Conservation (phyloP, 2,113 vertebrate species). For the Himantopus leucocephalus region DNA sequence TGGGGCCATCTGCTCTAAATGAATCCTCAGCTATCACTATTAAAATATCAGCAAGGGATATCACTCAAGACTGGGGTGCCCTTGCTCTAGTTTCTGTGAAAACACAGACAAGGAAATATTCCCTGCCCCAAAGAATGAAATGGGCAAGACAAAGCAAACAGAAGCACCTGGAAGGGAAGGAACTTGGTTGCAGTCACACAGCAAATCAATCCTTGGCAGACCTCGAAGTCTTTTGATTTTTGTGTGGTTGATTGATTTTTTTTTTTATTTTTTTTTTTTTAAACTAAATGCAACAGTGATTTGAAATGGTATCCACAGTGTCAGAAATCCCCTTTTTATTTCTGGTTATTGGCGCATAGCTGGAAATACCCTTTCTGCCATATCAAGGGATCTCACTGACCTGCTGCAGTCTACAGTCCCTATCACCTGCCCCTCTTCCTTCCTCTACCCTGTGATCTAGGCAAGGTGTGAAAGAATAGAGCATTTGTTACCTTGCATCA, state of each 20-base stretch:
- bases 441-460: background rate
- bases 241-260: background rate
- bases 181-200: background rate
- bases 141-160: background rate
- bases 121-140: background rate
- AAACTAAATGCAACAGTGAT: background rate
- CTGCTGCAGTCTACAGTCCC: background rate
- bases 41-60: background rate
- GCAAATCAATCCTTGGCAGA: background rate
- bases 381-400: background rate
- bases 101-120: background rate
- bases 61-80: background rate
- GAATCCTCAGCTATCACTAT: background rate
- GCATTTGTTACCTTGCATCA: background rate
- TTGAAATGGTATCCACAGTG: background rate
- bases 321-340: background rate
- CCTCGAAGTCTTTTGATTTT: background rate
- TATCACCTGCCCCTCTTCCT: background rate
- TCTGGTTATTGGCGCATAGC: background rate
- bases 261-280: background rate
- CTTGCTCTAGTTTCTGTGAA: background rate
- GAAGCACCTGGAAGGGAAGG: conserved; percentile 14
- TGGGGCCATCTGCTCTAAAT: background rate
- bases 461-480: background rate
- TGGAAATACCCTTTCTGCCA: background rate